Evolutionary conservation across 2,113 vertebrate genomes (phyloP).

Genomic region (Isichthys henryi): DNA sequence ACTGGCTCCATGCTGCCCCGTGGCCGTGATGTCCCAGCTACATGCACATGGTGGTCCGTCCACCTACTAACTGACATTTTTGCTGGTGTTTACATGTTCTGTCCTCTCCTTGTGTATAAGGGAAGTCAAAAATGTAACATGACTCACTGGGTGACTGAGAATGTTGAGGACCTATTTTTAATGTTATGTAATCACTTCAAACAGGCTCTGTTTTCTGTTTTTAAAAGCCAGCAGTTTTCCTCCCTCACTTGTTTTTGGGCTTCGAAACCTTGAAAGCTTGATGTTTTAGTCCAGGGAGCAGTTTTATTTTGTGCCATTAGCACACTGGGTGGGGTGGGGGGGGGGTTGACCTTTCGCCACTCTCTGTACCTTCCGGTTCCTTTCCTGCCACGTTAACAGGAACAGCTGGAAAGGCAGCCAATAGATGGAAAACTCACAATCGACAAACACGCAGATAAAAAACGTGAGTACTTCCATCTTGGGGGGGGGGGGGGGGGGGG

Average conservation of each 20-base stretch:
- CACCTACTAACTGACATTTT: background rate
- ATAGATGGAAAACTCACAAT: slow-evolving; percentile 58
- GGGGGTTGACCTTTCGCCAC: background rate
- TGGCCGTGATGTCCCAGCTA: background rate
- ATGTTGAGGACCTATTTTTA: background rate
- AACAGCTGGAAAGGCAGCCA: slow-evolving; percentile 73
- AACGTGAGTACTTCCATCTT: slow-evolving; percentile 73
- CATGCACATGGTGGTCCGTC: background rate
- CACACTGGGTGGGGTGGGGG: background rate
- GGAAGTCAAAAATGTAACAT: slow-evolving; percentile 2
- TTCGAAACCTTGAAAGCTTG: background rate
- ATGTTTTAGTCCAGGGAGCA: background rate
- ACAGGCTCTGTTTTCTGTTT: background rate
- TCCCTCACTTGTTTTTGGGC: background rate
- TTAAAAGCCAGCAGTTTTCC: background rate
- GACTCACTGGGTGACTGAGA: slow-evolving; percentile 9
- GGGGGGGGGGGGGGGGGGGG: too few relatives aligned
- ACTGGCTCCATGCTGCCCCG: background rate
- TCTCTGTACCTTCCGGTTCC: background rate
- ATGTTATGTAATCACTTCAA: slow-evolving; percentile 8
- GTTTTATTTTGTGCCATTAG: background rate
- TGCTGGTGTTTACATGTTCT: background rate
- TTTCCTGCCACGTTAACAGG: slow-evolving; percentile 51
- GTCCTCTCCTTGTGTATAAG: background rate
- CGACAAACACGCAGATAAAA: slow-evolving; percentile 73